phyloP scores from a whole-genome alignment of 2,888 invertebrate species.

The Argynnis bischoffii region DNA sequence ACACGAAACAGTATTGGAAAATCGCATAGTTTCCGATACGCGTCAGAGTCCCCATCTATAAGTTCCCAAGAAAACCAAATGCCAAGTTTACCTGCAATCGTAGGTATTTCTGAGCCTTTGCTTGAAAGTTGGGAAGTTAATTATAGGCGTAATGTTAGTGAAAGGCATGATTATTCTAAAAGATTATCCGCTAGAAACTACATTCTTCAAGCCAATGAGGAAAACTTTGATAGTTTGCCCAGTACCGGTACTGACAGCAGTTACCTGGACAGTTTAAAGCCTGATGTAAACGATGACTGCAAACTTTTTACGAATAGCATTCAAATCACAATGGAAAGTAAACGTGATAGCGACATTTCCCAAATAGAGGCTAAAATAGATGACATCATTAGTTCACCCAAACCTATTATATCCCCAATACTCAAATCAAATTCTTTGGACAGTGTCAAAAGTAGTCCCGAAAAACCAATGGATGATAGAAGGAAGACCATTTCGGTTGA shows the following conservation, averaged over 20 bases:
- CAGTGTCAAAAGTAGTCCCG: conserved; percentile 82
- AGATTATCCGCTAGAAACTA: conserved; percentile 73
- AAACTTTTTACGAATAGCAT: conserved; percentile 72
- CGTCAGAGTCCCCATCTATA: conserved; percentile 76
- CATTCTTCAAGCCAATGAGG: conserved; percentile 61
- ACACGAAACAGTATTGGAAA: conserved; percentile 84
- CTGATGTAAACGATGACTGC: conserved; percentile 64
- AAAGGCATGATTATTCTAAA: conserved; percentile 68
- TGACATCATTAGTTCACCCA: conserved; percentile 79
- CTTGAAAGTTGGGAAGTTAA: conserved; percentile 80
- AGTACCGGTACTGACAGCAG: conserved; percentile 78
- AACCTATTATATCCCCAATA: conserved; percentile 75
- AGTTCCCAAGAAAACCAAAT: conserved; percentile 77
- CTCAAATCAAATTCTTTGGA: conserved; percentile 82
- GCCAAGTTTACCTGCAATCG: conserved; percentile 78
- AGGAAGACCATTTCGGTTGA: conserved; percentile 78
- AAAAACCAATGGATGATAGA: conserved; percentile 71
- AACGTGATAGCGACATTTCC: conserved; percentile 77
- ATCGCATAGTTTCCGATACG: conserved; percentile 87
- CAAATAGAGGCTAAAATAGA: conserved; percentile 81
- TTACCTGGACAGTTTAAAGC: conserved; percentile 75
- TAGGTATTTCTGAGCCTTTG: conserved; percentile 77
- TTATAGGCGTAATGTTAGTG: conserved; percentile 72
- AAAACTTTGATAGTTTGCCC: conserved; percentile 72
- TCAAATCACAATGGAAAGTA: conserved; percentile 67